Conservation (phyloP, 2,113 vertebrate species). For the Lasiurus cinereus region DNA sequence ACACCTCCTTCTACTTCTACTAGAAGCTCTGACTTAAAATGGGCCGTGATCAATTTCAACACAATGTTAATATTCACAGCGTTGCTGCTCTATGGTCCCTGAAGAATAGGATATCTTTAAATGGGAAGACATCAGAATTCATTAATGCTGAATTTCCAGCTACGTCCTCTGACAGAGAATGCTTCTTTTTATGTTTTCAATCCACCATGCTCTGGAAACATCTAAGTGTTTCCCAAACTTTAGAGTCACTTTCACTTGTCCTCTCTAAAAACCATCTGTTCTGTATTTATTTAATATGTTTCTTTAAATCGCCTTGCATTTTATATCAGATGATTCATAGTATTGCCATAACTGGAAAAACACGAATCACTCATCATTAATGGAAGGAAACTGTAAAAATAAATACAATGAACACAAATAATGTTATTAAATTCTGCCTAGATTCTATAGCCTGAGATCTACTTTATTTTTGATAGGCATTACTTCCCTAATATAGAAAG, state of each 20-base stretch:
- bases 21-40: not conserved
- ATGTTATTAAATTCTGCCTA: not conserved
- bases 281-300: not conserved
- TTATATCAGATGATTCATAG: not conserved
- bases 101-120: slow-evolving; percentile 64
- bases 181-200: slow-evolving; percentile 31
- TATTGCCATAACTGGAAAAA: not conserved
- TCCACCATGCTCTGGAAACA: not conserved
- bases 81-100: slow-evolving; percentile 68
- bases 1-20: not conserved
- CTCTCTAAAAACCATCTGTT: not conserved
- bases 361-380: not conserved
- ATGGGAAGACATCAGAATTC: slow-evolving; percentile 62
- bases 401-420: slow-evolving; percentile 20
- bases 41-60: slow-evolving; percentile 51
- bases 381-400: not conserved
- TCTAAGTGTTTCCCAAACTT: slow-evolving; percentile 16
- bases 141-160: slow-evolving; percentile 71
- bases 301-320: not conserved
- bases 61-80: slow-evolving; percentile 10
- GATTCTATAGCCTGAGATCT: not conserved
- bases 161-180: slow-evolving; percentile 42
- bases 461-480: not conserved
- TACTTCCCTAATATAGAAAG: not conserved
- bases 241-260: not conserved